These are phyloP conservation scores for Temnothorax nylanderi DNA, from an alignment of 1,140 invertebrate species.

Conservation along the genomic window DNA sequence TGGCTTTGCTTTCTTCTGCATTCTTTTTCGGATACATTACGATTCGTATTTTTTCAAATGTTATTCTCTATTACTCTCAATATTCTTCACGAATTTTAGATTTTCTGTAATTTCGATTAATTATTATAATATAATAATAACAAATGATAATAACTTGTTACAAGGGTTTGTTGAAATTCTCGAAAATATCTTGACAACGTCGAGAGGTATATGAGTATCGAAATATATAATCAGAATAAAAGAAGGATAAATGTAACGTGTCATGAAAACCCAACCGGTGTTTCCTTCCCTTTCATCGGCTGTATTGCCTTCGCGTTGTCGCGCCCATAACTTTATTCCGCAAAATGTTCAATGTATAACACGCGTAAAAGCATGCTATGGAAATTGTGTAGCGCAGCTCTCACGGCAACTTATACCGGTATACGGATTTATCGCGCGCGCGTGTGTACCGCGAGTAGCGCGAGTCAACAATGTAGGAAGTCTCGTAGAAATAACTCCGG, in stretches of 20 bases:
- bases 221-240: not conserved
- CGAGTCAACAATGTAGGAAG: conserved; percentile 67
- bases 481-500: conserved; percentile 61
- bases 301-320: conserved; percentile 1
- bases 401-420: not conserved
- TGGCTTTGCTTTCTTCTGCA: not conserved
- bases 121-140: not conserved
- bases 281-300: not conserved
- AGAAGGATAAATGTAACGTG: not conserved
- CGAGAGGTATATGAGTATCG: no score
- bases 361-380: conserved; percentile 27
- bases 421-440: conserved; percentile 47
- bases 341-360: conserved; percentile 34
- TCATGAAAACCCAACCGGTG: not conserved
- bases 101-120: not conserved
- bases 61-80: no score
- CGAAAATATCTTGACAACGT: not conserved
- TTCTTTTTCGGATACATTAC: not conserved
- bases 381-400: conserved; percentile 10
- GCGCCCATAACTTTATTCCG: conserved; percentile 26
- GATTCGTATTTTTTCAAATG: not conserved
- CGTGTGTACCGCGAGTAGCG: conserved; percentile 48
- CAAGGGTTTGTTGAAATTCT: conserved; percentile 2
- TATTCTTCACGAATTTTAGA: not conserved
- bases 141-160: not conserved